These are phyloP conservation scores for Aplysia californica DNA, from an alignment of 1,140 invertebrate species.

Conservation along the genomic window DNA sequence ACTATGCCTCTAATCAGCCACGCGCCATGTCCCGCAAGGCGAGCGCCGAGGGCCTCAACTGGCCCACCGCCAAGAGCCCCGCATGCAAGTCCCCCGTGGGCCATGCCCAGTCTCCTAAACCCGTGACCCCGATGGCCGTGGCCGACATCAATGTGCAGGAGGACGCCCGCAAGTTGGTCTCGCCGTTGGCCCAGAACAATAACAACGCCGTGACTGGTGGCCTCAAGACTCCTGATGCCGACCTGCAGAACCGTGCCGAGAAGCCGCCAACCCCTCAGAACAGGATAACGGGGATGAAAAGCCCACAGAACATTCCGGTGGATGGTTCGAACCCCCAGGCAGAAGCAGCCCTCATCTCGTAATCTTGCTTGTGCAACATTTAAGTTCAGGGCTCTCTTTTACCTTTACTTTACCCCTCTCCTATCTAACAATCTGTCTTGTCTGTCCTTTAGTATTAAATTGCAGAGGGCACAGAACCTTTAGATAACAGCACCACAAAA, in stretches of 20 bases:
- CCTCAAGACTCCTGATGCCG: background rate
- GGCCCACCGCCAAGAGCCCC: conserved; percentile 18
- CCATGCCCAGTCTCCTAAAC: background rate
- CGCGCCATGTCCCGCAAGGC: conserved; percentile 11
- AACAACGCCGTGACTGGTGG: background rate
- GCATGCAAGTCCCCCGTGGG: conserved; percentile 1
- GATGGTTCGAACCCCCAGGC: background rate
- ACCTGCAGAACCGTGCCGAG: background rate
- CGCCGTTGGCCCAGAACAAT: background rate
- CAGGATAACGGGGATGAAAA: background rate
- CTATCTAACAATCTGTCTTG: too few relatives aligned
- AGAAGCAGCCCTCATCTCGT: background rate
- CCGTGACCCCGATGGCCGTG: background rate
- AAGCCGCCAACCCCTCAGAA: background rate
- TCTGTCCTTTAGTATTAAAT: too few relatives aligned
- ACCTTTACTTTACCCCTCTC: too few relatives aligned
- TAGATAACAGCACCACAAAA: too few relatives aligned
- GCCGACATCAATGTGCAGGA: background rate
- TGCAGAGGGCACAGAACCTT: too few relatives aligned
- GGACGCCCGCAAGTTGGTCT: background rate
- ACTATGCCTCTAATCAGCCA: conserved; percentile 11
- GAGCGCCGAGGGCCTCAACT: conserved; percentile 7
- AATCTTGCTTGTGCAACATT: too few relatives aligned
- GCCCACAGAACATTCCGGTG: background rate
- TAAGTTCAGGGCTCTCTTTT: too few relatives aligned